phyloP scores from a whole-genome alignment of 2,888 invertebrate species.

The Drosophila gaucha region DNA sequence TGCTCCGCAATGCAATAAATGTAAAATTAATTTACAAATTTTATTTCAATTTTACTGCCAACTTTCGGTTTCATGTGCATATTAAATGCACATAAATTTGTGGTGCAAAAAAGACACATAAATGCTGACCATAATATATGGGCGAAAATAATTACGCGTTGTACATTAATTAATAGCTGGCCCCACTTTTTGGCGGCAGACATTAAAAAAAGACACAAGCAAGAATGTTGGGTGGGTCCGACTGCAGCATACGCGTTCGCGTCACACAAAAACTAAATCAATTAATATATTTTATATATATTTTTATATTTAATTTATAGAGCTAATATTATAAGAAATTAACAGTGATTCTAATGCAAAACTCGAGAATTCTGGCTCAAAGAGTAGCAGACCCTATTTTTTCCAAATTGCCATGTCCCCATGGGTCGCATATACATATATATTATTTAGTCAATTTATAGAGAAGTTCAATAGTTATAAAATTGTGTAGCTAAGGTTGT shows the following conservation, averaged over 20 bases:
- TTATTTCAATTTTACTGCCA: constrained; percentile 20
- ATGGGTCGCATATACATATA: too few relatives aligned
- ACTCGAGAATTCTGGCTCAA: too few relatives aligned
- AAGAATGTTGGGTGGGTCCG: background rate
- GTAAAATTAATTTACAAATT: constrained; percentile 5
- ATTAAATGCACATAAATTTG: constrained; percentile 28
- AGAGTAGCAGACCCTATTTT: too few relatives aligned
- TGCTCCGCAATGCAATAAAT: background rate
- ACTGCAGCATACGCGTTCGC: background rate
- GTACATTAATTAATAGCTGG: constrained; percentile 66
- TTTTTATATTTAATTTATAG: too few relatives aligned
- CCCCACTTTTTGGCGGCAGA: constrained; percentile 18
- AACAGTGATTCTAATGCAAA: too few relatives aligned
- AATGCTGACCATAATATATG: constrained; percentile 47
- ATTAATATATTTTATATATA: too few relatives aligned
- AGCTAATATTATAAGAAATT: too few relatives aligned
- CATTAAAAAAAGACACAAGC: constrained; percentile 24
- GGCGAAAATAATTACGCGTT: constrained; percentile 53
- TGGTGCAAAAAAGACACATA: constrained; percentile 7
- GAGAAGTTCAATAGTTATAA: too few relatives aligned
- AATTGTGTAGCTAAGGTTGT: too few relatives aligned
- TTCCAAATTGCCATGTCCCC: too few relatives aligned
- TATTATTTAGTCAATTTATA: too few relatives aligned
- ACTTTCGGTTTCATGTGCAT: constrained; percentile 10
- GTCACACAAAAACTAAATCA: too few relatives aligned